A percentile compares a stretch with the other conserved stretches of the same genome.
Conservation (phyloP, 2,113 vertebrate species). For the Cololabis saira region DNA sequence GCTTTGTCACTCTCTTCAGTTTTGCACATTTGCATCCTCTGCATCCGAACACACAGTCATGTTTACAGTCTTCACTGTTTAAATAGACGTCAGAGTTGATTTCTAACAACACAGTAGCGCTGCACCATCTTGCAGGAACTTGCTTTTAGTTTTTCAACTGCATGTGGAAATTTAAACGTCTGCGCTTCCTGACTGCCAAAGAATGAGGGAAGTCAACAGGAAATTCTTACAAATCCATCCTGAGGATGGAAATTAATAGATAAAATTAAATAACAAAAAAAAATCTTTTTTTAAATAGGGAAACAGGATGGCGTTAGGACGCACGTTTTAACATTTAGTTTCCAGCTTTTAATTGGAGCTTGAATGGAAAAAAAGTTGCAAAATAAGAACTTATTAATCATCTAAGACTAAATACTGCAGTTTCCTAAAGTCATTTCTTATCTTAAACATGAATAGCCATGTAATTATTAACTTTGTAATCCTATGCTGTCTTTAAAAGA, state of each 20-base stretch:
- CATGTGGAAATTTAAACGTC: conserved; percentile 26
- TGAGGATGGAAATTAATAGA: too few relatives aligned
- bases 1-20: background rate
- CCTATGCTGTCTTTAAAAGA: too few relatives aligned
- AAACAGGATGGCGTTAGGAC: background rate
- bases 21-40: background rate
- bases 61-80: background rate
- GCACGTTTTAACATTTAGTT: background rate
- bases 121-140: background rate
- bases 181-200: conserved; percentile 21
- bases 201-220: conserved; percentile 57
- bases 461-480: too few relatives aligned
- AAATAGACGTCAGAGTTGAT: background rate
- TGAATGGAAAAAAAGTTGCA: too few relatives aligned
- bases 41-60: background rate
- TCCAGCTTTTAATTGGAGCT: too few relatives aligned
- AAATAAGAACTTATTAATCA: too few relatives aligned
- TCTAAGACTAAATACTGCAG: too few relatives aligned
- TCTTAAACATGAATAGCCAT: too few relatives aligned
- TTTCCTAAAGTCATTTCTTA: too few relatives aligned
- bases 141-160: too few relatives aligned
- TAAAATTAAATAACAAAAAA: too few relatives aligned
- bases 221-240: conserved; percentile 36
- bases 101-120: background rate
- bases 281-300: too few relatives aligned